Base-by-base conservation (phyloP, 2,888 invertebrate genomes). In the Scaptodrosophila latifasciaeformis region DNA sequence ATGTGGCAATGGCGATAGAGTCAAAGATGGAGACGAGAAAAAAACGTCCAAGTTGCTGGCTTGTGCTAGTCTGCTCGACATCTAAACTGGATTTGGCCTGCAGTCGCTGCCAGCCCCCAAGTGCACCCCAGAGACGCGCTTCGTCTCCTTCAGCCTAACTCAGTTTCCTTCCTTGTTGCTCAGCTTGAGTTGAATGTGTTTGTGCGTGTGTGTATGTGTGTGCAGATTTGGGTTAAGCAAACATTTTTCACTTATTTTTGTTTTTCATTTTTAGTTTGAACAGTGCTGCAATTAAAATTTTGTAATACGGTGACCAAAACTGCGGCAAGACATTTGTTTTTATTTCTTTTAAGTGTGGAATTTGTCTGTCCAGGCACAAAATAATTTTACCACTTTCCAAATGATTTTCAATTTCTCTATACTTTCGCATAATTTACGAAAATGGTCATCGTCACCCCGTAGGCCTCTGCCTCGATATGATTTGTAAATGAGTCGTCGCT, bases 341-440 rank as follows among this genome's bases (percentile, higher is more conserved):
- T 39, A 59, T 40, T n/a, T n/a, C n/a, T n/a, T n/a, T n/a, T 63
- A 68, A 76, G 55, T 59, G 51, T 60, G 72, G 79, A 76, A 79
- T 79, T 57, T 59, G 66, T 55, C 34, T 62, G 58, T 48, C 61
- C 37, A 17, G 18, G 65, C 62, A 67, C 42, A 55, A 57, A 74
- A 78, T 78, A 71, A 78, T 63, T 75, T 61, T 61, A 75, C 61
- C 70, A 66, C 75, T 80, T 80, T 80, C 71, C 70, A 72, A 67
- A 66, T 58, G 54, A 74, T 68, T 77, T 75, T 62, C 80, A 80
- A 70, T 75, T 75, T 80, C 80, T 64, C 80, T 70, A 49, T 55
- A 48, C 54, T 50, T 24, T 48, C 48, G 37, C 29, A 44, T 43
- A 35, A 49, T 18, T 29, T 21, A 19, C n/a, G n/a, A n/a, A n/a